These are phyloP conservation scores for Gadus chalcogrammus DNA, from an alignment of 2,113 vertebrate genomes.

Conservation along the genomic window DNA sequence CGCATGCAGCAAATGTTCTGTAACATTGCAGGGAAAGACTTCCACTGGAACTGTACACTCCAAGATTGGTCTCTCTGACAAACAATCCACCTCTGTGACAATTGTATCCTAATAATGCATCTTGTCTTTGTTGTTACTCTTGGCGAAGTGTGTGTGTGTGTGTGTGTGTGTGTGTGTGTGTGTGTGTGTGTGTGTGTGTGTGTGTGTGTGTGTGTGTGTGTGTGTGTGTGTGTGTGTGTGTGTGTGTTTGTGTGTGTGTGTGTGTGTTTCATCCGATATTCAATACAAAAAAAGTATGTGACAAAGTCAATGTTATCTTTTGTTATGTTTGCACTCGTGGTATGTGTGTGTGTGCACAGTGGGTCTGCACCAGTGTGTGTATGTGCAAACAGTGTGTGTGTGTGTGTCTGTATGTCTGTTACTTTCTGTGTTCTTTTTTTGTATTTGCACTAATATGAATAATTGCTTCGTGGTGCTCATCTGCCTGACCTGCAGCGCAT, in stretches of 20 bases:
- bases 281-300: too few relatives aligned
- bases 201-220: constrained; percentile 10
- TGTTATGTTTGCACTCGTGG: background rate
- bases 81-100: constrained; percentile 5
- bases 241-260: constrained; percentile 8
- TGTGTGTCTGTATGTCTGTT: background rate
- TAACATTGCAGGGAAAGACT: too few relatives aligned
- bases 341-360: background rate
- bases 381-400: background rate
- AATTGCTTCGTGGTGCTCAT: background rate
- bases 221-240: constrained; percentile 13
- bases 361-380: background rate
- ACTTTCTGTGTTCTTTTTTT: too few relatives aligned
- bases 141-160: constrained; percentile 12
- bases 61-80: constrained; percentile 16
- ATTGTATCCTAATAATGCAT: too few relatives aligned
- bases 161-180: constrained; percentile 12
- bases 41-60: too few relatives aligned
- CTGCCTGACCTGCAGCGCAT: background rate
- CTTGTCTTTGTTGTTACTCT: background rate
- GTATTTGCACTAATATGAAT: too few relatives aligned
- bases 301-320: background rate
- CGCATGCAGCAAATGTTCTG: too few relatives aligned
- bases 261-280: background rate
- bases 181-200: constrained; percentile 9